Evolutionary conservation across 2,113 vertebrate genomes (phyloP), one percentile per base, ranked within the genome.

Genomic region (Gulo gulo): DNA sequence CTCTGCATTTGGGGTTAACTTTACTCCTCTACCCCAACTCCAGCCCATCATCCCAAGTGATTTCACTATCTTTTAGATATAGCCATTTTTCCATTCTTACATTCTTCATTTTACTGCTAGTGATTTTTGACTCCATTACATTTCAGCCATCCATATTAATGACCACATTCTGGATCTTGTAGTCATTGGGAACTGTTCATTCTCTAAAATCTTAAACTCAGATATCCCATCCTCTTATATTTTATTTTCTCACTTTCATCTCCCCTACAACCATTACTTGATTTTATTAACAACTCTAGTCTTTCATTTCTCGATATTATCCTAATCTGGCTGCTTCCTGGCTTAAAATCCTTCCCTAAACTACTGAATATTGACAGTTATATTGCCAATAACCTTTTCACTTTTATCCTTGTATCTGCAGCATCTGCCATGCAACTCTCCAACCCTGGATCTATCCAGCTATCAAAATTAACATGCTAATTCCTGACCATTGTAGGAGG

Each of bases 151-250:
- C 50, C 52, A 4, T 52, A 29, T 59, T 21, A 71, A 34, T 52
- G 86, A 79, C 39, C 34, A 59, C 31, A 71, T 95, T 80, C 63
- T 39, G 61, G 50, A 80, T 36, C 15, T 34, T 18, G 3, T 34
- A 42, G 20, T 71, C 42, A 63, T 45, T 26, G 26, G 59, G 8
- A 79, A 55, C 80, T 80, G 16, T 79, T 93, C 21, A 21, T 81
- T 91, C 63, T 94, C 88, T 94, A 91, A 85, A 82, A 55, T 82
- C 31, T 65, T 86, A 84, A 85, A 71, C 36, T 52, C 52, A 85
- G 21, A 63, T 94, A 80, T 45, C 29, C 42, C 21, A 14, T 45
- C 45, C 52, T 71, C 80, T 71, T 69, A 71, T 73, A 86, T 69
- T 59, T 85, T 80, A 52, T 69, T 93, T n/a, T 63, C 6, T 78